These are phyloP conservation scores for Congeria kusceri DNA, from an alignment of 2,888 invertebrate species.

Conservation along the genomic window DNA sequence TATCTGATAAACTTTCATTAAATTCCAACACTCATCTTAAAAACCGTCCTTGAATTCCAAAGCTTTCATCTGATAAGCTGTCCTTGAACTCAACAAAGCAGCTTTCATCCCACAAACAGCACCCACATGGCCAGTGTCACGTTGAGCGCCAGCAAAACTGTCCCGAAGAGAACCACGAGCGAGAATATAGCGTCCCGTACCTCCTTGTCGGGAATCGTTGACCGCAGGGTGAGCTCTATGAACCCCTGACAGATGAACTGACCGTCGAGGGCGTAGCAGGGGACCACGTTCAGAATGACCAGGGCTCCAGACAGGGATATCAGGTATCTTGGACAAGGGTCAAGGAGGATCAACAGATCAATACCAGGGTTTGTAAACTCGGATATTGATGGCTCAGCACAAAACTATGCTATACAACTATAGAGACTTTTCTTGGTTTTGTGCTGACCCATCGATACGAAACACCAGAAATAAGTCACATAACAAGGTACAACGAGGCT, in stretches of 20 bases:
- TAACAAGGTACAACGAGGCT: too few species aligned
- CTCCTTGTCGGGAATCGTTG: conserved; percentile 78
- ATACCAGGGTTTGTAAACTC: too few species aligned
- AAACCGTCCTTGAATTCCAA: too few species aligned
- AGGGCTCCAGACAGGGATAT: conserved; percentile 93
- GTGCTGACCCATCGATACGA: too few species aligned
- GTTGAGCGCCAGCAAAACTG: conserved; percentile 89
- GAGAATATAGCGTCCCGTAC: conserved; percentile 88
- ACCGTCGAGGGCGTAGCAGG: conserved; percentile 97
- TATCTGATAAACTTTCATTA: too few species aligned
- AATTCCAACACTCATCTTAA: too few species aligned
- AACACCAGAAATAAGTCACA: too few species aligned
- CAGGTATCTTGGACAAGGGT: conserved; percentile 87
- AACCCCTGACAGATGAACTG: conserved; percentile 91
- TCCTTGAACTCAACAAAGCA: too few species aligned
- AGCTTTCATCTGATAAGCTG: too few species aligned
- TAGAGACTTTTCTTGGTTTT: too few species aligned
- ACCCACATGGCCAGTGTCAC: conserved; percentile 87
- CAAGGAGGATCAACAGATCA: conserved; percentile 22
- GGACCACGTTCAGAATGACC: conserved; percentile 95
- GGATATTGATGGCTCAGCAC: neutral
- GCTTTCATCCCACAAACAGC: conserved; percentile 73
- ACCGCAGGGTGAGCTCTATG: conserved; percentile 82
- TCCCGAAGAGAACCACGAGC: conserved; percentile 91
- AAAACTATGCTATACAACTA: too few species aligned